Evolutionary conservation across 2,113 vertebrate species (phyloP), one percentile per base, ranked within the genome.

Genomic region (Lepus europaeus): DNA sequence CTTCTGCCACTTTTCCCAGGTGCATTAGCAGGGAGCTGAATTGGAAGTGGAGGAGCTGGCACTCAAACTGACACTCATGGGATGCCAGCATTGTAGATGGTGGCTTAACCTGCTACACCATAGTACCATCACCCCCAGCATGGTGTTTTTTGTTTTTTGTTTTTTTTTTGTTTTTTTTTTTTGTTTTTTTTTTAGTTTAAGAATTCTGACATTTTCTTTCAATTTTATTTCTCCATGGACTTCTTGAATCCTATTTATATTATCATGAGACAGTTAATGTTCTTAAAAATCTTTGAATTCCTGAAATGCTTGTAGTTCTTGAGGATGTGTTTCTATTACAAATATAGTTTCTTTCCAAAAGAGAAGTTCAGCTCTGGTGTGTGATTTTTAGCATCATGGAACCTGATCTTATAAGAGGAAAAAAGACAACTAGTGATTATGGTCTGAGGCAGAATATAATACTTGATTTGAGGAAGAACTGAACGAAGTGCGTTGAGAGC

Each of bases 321-420:
- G 39, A 90, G n/a, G 39, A 12, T 95, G 59, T 86, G 66, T 93
- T 93, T 76, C 49, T 20, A 33, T 82, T 39, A 74, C 39, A 63
- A 45, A 87, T 13, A 73, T 10, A 49, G 31, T 63, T 61, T 9
- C 19, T 14, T 51, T 45, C 23, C 2, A 0, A 81, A 72, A 61
- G 87, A 80, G 29, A 59, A 79, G 14, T 53, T 69, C 3, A 70
- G 39, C 63, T 87, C 19, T 51, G 6, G 61, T 78, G 25, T 6
- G 12, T 92, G 33, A 73, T 72, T 68, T 13, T 90, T 81, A 74
- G 29, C 59, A 69, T 90, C 80, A 36, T 73, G 27, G 39, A 90
- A 81, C 20, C 61, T 76, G 45, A 49, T 86, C 33, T 91, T 90
- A 27, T 9, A 81, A 81, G 76, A 68, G 53, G 19, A 31, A 36